Percentiles rank a stretch among this genome's conserved stretches.
Evolutionary conservation across 2,888 invertebrate species (phyloP).

Genomic region (Hirtodrosophila trivittata): DNA sequence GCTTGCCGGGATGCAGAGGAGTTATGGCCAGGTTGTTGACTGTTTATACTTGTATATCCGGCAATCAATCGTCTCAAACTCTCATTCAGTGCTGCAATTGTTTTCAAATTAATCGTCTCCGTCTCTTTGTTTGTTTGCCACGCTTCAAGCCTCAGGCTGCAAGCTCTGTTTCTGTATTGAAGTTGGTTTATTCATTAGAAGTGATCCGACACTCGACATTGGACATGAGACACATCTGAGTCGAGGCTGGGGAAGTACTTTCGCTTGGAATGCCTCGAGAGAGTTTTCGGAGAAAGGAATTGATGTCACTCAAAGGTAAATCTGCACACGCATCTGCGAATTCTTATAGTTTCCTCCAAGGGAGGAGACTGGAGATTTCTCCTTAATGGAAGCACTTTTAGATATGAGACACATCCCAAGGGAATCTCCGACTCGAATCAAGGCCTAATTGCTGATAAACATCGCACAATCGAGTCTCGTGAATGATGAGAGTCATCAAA

Average conservation of each 20-base stretch:
- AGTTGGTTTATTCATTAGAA: slow-evolving; percentile 51
- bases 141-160: slow-evolving; percentile 17
- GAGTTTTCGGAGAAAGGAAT: slow-evolving; percentile 61
- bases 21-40: slow-evolving; percentile 48
- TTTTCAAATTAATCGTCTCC: slow-evolving; percentile 60
- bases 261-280: slow-evolving; percentile 55
- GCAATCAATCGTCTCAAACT: slow-evolving; percentile 71
- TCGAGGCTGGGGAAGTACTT: slow-evolving; percentile 54
- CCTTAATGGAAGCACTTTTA: slow-evolving; percentile 27
- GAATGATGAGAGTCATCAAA: slow-evolving; percentile 41
- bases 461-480: too few species aligned
- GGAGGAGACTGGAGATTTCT: slow-evolving; percentile 23
- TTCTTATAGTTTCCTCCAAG: slow-evolving; percentile 17
- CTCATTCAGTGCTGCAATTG: slow-evolving; percentile 58
- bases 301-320: slow-evolving; percentile 31
- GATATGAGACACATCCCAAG: slow-evolving; percentile 14
- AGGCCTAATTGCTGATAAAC: slow-evolving; percentile 62
- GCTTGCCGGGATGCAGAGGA: slow-evolving; percentile 29
- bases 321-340: slow-evolving; percentile 21
- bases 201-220: slow-evolving; percentile 11
- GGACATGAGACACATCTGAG: too few species aligned
- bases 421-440: slow-evolving; percentile 35
- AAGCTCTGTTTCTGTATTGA: slow-evolving; percentile 27
- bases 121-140: slow-evolving; percentile 34
- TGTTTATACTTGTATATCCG: slow-evolving; percentile 67